These are phyloP conservation scores for Tiliqua scincoides DNA, from an alignment of 2,113 vertebrate genomes.

Conservation along the genomic window DNA sequence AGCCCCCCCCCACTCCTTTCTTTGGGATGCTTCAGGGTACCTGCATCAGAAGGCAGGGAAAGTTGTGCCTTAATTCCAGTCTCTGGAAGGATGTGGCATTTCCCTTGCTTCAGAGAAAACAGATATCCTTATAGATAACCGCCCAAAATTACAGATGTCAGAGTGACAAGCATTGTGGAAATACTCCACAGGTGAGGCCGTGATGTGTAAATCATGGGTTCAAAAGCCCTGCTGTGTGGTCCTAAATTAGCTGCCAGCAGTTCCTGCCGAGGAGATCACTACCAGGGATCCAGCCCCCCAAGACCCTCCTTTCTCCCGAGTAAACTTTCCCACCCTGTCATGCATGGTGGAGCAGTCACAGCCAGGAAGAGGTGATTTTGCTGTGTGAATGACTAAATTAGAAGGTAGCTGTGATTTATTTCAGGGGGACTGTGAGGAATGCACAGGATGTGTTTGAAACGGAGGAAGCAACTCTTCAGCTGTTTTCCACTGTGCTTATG, in stretches of 20 bases:
- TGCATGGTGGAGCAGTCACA: too few relatives aligned
- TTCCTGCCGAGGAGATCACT: not conserved
- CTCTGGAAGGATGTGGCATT: too few relatives aligned
- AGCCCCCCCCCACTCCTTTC: too few relatives aligned
- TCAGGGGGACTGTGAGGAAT: not conserved
- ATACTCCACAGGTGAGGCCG: not conserved
- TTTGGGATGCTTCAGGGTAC: too few relatives aligned
- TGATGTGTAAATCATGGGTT: not conserved
- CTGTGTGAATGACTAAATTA: not conserved
- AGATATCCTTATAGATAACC: too few relatives aligned
- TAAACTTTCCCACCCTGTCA: not conserved
- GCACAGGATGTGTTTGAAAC: not conserved
- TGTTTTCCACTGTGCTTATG: not conserved
- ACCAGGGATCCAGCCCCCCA: not conserved
- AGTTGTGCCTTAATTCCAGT: too few relatives aligned
- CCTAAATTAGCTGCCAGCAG: not conserved
- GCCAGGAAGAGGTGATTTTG: not conserved
- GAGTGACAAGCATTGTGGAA: not conserved
- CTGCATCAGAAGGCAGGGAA: too few relatives aligned
- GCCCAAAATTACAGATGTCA: too few relatives aligned
- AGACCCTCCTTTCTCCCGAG: too few relatives aligned
- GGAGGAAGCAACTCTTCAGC: not conserved
- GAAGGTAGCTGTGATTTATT: not conserved
- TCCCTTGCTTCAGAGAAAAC: too few relatives aligned
- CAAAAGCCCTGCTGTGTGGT: not conserved